Percentiles rank a stretch among this genome's conserved stretches.
phyloP scores from a whole-genome alignment of 2,797 vertebrate species.

The Scomberomorus guttatus region DNA sequence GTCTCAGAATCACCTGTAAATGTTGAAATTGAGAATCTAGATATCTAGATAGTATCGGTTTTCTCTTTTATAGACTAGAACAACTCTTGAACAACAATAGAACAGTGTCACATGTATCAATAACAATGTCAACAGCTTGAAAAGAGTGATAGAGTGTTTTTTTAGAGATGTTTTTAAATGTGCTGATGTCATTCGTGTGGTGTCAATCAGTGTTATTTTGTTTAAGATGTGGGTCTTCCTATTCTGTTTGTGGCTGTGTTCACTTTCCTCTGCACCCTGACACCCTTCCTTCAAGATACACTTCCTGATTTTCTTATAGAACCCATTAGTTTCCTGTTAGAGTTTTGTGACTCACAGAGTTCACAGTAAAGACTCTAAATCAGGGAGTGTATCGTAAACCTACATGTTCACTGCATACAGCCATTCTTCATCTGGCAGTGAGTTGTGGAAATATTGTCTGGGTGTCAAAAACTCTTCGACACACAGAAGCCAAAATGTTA shows the following conservation, averaged over 20 bases:
- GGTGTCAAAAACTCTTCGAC: not conserved
- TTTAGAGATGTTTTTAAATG: not conserved
- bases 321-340: not conserved
- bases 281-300: not conserved
- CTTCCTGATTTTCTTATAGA: not conserved
- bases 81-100: not conserved
- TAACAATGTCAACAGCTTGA: not conserved
- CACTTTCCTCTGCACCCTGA: not conserved
- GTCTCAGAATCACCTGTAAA: too few species aligned
- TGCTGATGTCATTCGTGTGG: not conserved
- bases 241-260: not conserved
- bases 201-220: constrained; percentile 3
- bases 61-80: not conserved
- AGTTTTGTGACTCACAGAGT: not conserved
- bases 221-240: not conserved
- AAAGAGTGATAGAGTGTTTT: not conserved
- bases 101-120: not conserved
- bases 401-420: constrained; percentile 14
- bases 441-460: constrained; percentile 26
- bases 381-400: constrained; percentile 17
- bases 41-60: not conserved
- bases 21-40: too few species aligned
- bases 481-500: not conserved
- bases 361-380: not conserved
- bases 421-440: constrained; percentile 26